Conservation (phyloP, 2,113 vertebrate genomes). For the Synodontis membranacea region DNA sequence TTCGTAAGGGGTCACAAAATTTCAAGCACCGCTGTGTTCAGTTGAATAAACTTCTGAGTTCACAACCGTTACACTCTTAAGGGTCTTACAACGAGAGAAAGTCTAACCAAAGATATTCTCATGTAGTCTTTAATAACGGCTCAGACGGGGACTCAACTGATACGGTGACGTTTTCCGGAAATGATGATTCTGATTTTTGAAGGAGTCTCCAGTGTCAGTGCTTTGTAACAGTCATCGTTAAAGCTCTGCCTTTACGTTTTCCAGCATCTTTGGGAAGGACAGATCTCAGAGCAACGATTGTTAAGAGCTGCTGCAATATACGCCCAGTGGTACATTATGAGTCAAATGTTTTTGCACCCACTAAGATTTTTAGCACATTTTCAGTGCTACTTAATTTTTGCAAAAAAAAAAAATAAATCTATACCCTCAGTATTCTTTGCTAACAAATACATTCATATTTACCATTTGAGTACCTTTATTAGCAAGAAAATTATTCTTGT, state of each 20-base stretch:
- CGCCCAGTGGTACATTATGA: too few species aligned
- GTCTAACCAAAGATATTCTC: neutral
- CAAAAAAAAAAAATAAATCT: too few species aligned
- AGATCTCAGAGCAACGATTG: neutral
- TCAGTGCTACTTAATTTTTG: too few species aligned
- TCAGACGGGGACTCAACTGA: neutral
- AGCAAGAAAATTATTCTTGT: too few species aligned
- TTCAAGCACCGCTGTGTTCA: too few species aligned
- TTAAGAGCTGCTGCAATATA: neutral
- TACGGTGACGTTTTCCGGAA: neutral
- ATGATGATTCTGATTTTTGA: neutral
- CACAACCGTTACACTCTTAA: neutral
- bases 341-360: too few species aligned
- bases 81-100: neutral
- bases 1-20: too few species aligned
- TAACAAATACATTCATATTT: too few species aligned
- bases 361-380: too few species aligned
- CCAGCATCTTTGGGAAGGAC: neutral
- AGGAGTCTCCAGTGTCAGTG: neutral
- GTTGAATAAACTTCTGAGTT: neutral
- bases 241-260: neutral
- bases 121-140: neutral
- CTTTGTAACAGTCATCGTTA: neutral
- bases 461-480: too few species aligned
- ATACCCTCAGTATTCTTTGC: too few species aligned